These are phyloP conservation scores for Odontesthes bonariensis DNA, from an alignment of 2,113 vertebrate species.

Conservation along the genomic window DNA sequence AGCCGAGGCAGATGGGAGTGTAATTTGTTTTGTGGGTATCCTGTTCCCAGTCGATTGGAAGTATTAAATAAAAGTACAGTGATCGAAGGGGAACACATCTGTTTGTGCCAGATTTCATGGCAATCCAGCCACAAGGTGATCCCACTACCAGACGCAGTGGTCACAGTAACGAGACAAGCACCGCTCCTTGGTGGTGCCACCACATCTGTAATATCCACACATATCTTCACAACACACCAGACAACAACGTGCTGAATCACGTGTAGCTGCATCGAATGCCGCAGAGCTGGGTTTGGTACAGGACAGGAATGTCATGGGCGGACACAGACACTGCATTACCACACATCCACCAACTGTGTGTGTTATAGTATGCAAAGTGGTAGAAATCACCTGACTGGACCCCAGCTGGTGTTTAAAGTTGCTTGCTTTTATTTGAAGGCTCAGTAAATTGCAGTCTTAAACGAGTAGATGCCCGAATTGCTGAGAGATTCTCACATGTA, in stretches of 20 bases:
- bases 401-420: constrained; percentile 23
- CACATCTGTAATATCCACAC: constrained; percentile 54
- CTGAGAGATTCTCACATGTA: neutral
- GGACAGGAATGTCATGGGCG: constrained; percentile 23
- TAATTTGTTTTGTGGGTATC: neutral
- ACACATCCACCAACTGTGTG: neutral
- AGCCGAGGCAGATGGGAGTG: neutral
- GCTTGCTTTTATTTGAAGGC: constrained; percentile 9
- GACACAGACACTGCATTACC: constrained; percentile 19
- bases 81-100: neutral
- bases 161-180: constrained; percentile 36
- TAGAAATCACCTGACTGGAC: constrained; percentile 20
- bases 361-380: neutral
- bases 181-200: constrained; percentile 35
- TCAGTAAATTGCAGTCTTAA: neutral
- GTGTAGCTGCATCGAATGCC: constrained; percentile 52
- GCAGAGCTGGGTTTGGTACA: constrained; percentile 30
- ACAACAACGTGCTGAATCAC: constrained; percentile 65
- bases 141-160: constrained; percentile 24
- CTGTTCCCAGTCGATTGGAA: too few relatives aligned
- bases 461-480: neutral
- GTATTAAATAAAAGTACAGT: too few relatives aligned
- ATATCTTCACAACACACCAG: constrained; percentile 48
- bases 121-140: constrained; percentile 37
- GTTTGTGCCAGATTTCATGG: neutral